These are phyloP conservation scores for Lasius platythorax DNA, from an alignment of 2,888 invertebrate species.

Conservation along the genomic window DNA sequence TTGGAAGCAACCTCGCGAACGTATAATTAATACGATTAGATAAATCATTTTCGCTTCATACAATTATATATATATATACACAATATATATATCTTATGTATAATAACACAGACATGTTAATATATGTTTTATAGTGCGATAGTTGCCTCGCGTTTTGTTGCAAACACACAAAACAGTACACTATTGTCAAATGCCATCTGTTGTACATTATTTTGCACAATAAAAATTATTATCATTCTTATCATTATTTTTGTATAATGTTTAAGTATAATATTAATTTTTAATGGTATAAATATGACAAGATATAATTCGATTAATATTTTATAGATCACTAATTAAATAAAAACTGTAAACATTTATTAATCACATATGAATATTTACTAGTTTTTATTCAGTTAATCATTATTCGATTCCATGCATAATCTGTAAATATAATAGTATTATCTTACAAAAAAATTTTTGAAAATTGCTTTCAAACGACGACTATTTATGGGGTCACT, in stretches of 20 bases:
- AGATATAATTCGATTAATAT: conserved; percentile 23
- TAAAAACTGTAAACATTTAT: background rate
- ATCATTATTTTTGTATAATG: background rate
- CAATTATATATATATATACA: background rate
- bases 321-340: background rate
- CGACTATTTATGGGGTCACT: conserved; percentile 30
- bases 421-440: background rate
- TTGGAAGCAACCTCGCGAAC: conserved; percentile 10
- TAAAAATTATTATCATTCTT: background rate
- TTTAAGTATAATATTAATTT: background rate
- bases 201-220: background rate
- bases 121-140: background rate
- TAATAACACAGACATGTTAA: background rate
- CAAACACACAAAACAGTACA: background rate
- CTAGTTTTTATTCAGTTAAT: background rate
- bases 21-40: conserved; percentile 42
- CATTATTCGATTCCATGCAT: background rate
- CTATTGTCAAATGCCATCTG: background rate
- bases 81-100: background rate
- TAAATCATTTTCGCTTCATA: conserved; percentile 22
- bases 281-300: background rate
- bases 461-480: background rate
- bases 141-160: background rate
- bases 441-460: background rate
- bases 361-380: background rate